Base-by-base conservation (phyloP, 2,113 vertebrate species). In the Limanda limanda region DNA sequence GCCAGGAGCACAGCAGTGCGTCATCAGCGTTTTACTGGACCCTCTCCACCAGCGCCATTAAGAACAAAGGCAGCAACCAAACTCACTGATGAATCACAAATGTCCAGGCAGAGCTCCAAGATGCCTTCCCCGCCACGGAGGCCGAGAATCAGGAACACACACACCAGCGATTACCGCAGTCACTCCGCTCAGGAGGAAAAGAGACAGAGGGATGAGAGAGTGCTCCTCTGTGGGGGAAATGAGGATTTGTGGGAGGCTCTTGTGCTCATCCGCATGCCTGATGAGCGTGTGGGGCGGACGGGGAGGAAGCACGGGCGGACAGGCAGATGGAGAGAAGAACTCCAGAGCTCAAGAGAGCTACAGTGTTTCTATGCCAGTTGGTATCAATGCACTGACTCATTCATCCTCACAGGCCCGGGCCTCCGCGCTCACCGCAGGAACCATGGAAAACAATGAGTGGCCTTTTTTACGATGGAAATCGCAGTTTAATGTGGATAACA, bases 71-170 rank as follows among this genome's bases (percentile, higher is more conserved):
- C 78, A 79, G 80, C 76, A 83, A 81, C 67, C 76, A 77, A 91
- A 86, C 80, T 81, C 78, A 74, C 71, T 88, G 90, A 92, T 93
- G 91, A 91, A 82, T 91, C 85, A 78, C 86, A 89, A 91, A 91
- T 87, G 90, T 88, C 68, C 82, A 74, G 91, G 89, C 86, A 88
- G 74, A 17, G 56, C 68, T 92, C 88, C 91, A 92, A 76, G 66
- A 91, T 76, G 70, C 70, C 74, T 83, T 63, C 63, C 74, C 42
- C 60, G 77, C 82, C 89, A 72, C 71, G 64, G 77, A 87, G 70
- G 70, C 51, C 60, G 54, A 59, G 68, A 76, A 52, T 72, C 70
- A 68, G 79, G 79, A 86, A 86, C 76, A 87, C 68, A 83, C 79
- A 83, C 79, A 76, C 62, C 37, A 21, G 51, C 25, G 67, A 79